phyloP scores from a whole-genome alignment of 2,888 invertebrate species.

The Sipunculus nudus region DNA sequence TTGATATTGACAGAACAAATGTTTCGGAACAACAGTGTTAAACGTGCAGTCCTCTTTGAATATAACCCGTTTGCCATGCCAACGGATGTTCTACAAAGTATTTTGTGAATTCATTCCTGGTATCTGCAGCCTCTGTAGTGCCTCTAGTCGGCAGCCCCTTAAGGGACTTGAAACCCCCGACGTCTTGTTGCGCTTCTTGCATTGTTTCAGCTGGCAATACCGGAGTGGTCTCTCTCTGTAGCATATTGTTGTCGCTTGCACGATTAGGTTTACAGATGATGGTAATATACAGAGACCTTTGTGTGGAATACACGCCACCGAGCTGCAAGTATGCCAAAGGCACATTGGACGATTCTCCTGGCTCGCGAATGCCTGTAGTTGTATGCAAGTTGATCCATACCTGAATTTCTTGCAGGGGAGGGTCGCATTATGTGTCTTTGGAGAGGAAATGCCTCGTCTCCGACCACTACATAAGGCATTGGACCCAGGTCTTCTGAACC shows the following conservation, averaged over 20 bases:
- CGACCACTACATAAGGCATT: slow-evolving; percentile 4
- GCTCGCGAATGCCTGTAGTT: slow-evolving; percentile 24
- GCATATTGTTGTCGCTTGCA: slow-evolving; percentile 7
- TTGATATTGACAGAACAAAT: too few species aligned
- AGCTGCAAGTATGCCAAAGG: slow-evolving; percentile 16
- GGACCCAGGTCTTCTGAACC: slow-evolving; percentile 10
- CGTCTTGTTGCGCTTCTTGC: too few species aligned
- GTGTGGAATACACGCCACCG: slow-evolving; percentile 7
- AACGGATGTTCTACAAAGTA: too few species aligned
- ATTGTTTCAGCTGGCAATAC: too few species aligned
- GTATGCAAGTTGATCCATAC: slow-evolving; percentile 10
- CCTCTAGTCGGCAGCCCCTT: too few species aligned
- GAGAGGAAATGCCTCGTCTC: slow-evolving; percentile 16
- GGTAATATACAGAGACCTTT: not conserved
- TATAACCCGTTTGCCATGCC: too few species aligned
- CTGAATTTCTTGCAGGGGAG: not conserved
- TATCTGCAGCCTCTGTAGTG: too few species aligned
- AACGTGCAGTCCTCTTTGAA: too few species aligned
- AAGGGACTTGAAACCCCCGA: too few species aligned
- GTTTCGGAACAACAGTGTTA: too few species aligned
- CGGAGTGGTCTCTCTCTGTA: not conserved
- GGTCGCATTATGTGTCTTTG: slow-evolving; percentile 3
- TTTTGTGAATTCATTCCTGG: too few species aligned
- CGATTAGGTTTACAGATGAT: not conserved
- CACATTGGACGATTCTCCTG: slow-evolving; percentile 8